Percentiles rank a stretch among this genome's conserved stretches.
These are phyloP conservation scores for Mnemiopsis leidyi DNA, from an alignment of 37 sponge, comb jelly and placozoan species.

Conservation along the genomic window DNA sequence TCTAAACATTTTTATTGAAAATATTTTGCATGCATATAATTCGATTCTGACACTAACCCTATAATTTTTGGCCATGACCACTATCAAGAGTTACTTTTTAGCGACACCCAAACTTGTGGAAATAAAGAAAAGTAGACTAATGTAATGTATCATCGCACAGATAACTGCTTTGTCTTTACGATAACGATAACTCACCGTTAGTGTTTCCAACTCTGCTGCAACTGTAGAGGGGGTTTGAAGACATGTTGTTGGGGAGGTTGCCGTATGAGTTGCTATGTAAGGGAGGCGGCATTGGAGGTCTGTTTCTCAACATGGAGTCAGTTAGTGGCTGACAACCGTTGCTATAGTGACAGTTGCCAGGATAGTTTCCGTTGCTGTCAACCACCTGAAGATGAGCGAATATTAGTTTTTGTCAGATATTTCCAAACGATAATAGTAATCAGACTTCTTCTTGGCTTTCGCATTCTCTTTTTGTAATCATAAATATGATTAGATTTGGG, in stretches of 20 bases:
- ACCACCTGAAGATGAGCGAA: slow-evolving; percentile 31
- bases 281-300: slow-evolving; percentile 27
- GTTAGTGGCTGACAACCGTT: neutral
- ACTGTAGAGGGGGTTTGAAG: slow-evolving; percentile 42
- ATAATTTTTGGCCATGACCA: neutral
- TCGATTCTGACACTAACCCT: neutral
- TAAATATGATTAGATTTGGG: too few relatives aligned
- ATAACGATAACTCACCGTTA: neutral
- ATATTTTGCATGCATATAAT: neutral
- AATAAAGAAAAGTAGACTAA: too few relatives aligned
- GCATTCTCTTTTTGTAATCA: too few relatives aligned
- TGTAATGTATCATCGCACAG: too few relatives aligned
- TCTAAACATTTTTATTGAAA: too few relatives aligned
- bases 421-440: too few relatives aligned
- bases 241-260: slow-evolving; percentile 25
- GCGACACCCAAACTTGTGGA: too few relatives aligned
- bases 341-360: slow-evolving; percentile 7
- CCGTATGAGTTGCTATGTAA: neutral
- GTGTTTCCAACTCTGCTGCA: slow-evolving; percentile 10
- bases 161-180: too few relatives aligned
- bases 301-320: slow-evolving; percentile 13
- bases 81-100: too few relatives aligned
- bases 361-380: slow-evolving; percentile 59
- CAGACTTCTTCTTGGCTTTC: too few relatives aligned
- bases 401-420: too few relatives aligned